phyloP scores from a whole-genome alignment of 2,113 vertebrate genomes.

The Albula glossodonta region DNA sequence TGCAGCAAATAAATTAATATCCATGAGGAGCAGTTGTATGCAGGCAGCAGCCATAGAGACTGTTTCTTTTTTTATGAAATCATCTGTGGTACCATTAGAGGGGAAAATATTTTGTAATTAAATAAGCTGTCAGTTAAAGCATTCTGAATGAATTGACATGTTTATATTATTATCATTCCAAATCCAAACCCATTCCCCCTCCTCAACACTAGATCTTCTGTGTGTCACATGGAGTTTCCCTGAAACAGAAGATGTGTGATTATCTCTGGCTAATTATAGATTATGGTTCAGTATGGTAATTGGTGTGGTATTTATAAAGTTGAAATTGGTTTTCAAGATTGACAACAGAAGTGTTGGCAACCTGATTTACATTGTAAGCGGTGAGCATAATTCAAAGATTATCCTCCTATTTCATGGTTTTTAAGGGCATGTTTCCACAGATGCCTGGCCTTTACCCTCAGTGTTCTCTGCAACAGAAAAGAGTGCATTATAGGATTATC shows the following conservation, averaged over 20 bases:
- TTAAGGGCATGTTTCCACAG: not conserved
- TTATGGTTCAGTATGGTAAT: conserved; percentile 10
- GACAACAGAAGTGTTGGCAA: no score
- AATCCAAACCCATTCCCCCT: not conserved
- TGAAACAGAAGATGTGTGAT: not conserved
- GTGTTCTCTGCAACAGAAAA: no score
- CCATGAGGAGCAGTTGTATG: conserved; percentile 20
- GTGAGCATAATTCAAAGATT: not conserved
- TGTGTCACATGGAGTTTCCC: not conserved
- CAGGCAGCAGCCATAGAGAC: not conserved
- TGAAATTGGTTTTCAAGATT: not conserved
- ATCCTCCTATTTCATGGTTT: not conserved
- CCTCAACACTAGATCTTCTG: not conserved
- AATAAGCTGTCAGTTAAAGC: not conserved
- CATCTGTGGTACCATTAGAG: not conserved
- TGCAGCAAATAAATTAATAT: conserved; percentile 31
- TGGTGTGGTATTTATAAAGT: conserved; percentile 15
- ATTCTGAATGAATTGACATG: not conserved
- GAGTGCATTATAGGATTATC: not conserved
- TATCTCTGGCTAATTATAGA: not conserved
- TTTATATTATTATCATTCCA: not conserved
- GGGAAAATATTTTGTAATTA: not conserved
- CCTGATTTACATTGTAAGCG: not conserved
- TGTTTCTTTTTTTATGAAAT: not conserved
- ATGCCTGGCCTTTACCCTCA: not conserved